Conservation (phyloP, 2,797 vertebrate species). For the Brachyalestes nurse region DNA sequence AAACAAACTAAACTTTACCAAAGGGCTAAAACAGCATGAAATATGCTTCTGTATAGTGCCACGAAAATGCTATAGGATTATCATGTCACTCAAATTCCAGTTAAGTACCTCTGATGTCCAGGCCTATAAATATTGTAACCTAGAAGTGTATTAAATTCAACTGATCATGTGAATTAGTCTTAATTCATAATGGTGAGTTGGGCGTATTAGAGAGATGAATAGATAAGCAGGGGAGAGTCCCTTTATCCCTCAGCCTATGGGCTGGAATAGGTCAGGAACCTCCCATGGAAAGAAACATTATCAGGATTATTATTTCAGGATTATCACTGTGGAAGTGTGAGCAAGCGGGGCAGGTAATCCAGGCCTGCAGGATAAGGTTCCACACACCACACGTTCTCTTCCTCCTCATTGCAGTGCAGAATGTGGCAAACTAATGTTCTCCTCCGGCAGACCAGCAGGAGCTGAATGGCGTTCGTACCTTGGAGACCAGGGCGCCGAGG, state of each 20-base stretch:
- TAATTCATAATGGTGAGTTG: not conserved
- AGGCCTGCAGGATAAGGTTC: slow-evolving; percentile 78
- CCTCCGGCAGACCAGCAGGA: slow-evolving; percentile 67
- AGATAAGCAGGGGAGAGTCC: not conserved
- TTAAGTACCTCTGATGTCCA: not conserved
- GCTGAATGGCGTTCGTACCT: slow-evolving; percentile 79
- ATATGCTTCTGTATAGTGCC: not conserved
- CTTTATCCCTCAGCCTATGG: slow-evolving; percentile 48
- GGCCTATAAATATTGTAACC: not conserved
- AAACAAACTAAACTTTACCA: slow-evolving; percentile 3
- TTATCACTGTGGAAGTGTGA: slow-evolving; percentile 89
- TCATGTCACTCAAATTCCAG: not conserved
- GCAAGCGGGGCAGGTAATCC: slow-evolving; percentile 84
- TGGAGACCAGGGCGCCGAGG: slow-evolving; percentile 71
- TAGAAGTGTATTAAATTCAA: not conserved
- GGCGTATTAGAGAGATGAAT: not conserved
- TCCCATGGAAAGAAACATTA: slow-evolving; percentile 77
- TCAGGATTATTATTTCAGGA: slow-evolving; percentile 89
- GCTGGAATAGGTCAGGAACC: slow-evolving; percentile 75
- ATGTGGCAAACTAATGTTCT: slow-evolving; percentile 62
- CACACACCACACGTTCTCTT: slow-evolving; percentile 73
- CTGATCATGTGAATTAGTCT: not conserved
- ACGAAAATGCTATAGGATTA: not conserved
- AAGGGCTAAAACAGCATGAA: not conserved
- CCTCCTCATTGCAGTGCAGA: slow-evolving; percentile 53